Conservation (phyloP, 2,888 invertebrate genomes). For the Oscheius sp. region DNA sequence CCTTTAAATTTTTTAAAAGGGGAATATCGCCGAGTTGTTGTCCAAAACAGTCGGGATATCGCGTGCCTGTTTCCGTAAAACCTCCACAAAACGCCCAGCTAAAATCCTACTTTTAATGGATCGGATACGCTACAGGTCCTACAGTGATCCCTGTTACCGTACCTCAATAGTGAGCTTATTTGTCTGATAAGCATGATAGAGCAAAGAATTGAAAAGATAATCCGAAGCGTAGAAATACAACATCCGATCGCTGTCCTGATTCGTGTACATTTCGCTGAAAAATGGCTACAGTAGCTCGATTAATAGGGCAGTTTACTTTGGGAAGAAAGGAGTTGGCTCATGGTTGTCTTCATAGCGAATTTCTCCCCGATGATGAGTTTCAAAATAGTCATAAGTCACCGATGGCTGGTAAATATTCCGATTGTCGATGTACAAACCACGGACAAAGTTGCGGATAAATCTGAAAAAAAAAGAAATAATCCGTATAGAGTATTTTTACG, state of each 20-base stretch:
- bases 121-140: too few species aligned
- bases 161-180: constrained; percentile 66
- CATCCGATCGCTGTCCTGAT: constrained; percentile 62
- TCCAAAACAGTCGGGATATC: too few species aligned
- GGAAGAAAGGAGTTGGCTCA: constrained; percentile 67
- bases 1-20: too few species aligned
- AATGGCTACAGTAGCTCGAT: not conserved
- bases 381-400: constrained; percentile 69
- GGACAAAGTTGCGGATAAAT: constrained; percentile 64
- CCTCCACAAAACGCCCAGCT: not conserved
- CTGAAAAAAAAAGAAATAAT: constrained; percentile 41
- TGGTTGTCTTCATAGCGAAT: constrained; percentile 56
- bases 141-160: too few species aligned
- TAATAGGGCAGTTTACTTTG: constrained; percentile 39
- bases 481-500: not conserved
- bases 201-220: constrained; percentile 67
- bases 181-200: constrained; percentile 70
- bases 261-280: constrained; percentile 54
- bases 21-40: too few species aligned
- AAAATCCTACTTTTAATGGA: too few species aligned
- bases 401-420: constrained; percentile 65
- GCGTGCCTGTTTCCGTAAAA: too few species aligned
- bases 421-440: constrained; percentile 68
- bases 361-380: constrained; percentile 70
- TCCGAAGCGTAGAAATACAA: constrained; percentile 70